Conservation (phyloP, 2,113 vertebrate genomes). For the Ia io region DNA sequence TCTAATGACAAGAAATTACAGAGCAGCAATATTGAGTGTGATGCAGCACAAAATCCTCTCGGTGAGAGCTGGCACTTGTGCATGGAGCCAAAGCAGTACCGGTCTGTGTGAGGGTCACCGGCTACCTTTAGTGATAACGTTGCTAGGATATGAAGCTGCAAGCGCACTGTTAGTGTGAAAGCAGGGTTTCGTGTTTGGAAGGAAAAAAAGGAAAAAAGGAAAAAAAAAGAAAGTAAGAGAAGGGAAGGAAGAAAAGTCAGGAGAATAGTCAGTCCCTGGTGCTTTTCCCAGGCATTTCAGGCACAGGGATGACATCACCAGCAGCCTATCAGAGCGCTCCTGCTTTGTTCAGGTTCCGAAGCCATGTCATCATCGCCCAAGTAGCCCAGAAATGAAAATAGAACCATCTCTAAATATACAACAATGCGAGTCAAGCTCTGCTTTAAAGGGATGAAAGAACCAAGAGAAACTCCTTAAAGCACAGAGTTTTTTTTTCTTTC, state of each 20-base stretch:
- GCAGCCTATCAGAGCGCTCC: slow-evolving; percentile 66
- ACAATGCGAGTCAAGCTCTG: slow-evolving; percentile 68
- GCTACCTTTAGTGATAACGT: slow-evolving; percentile 40
- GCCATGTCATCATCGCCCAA: slow-evolving; percentile 42
- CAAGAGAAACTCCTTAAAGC: slow-evolving; percentile 67
- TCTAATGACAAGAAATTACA: slow-evolving; percentile 57
- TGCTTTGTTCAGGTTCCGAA: slow-evolving; percentile 71
- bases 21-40: neutral
- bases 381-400: slow-evolving; percentile 72
- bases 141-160: slow-evolving; percentile 66
- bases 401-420: slow-evolving; percentile 75
- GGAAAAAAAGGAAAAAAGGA: no score
- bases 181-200: slow-evolving; percentile 51
- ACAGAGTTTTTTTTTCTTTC: slow-evolving; percentile 12
- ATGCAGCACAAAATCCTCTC: slow-evolving; percentile 62
- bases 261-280: slow-evolving; percentile 71
- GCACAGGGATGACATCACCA: slow-evolving; percentile 51
- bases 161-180: slow-evolving; percentile 15
- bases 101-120: slow-evolving; percentile 15
- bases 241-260: slow-evolving; percentile 64
- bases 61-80: neutral
- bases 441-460: slow-evolving; percentile 69
- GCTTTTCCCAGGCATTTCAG: slow-evolving; percentile 64
- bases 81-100: neutral
- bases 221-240: neutral